Evolutionary conservation across 1,140 invertebrate species (phyloP).

Genomic region (Aphelinus certus): DNA sequence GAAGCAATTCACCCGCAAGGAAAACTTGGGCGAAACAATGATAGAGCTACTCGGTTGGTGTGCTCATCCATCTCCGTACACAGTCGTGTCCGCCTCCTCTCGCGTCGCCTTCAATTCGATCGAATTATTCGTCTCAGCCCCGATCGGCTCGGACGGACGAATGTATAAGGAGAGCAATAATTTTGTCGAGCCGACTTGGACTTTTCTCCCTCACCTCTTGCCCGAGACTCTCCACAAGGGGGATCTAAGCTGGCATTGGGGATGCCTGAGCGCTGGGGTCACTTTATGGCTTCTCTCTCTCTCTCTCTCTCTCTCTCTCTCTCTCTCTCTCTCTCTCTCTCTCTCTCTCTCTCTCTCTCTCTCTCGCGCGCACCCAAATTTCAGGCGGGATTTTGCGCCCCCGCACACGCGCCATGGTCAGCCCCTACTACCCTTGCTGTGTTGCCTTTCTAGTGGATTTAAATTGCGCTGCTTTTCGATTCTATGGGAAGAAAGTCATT

Average conservation of each 20-base stretch:
- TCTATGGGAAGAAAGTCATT: too few species aligned
- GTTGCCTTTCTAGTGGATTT: too few species aligned
- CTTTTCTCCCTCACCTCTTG: conserved; percentile 16
- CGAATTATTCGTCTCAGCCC: conserved; percentile 53
- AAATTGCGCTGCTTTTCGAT: too few species aligned
- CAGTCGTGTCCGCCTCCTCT: conserved; percentile 1
- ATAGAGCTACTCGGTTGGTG: conserved; percentile 26
- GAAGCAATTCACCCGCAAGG: neutral
- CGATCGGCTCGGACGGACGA: conserved; percentile 51
- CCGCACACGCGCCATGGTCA: neutral
- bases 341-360: too few species aligned
- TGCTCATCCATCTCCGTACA: conserved; percentile 19
- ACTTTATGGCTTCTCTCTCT: too few species aligned
- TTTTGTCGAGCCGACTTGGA: conserved; percentile 49
- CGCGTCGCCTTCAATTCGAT: conserved; percentile 45
- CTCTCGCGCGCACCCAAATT: conserved; percentile 44
- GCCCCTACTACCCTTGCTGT: neutral
- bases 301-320: too few species aligned
- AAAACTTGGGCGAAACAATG: conserved; percentile 19
- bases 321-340: too few species aligned
- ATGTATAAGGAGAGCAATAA: conserved; percentile 65
- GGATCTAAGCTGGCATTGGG: too few species aligned
- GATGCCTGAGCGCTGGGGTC: too few species aligned
- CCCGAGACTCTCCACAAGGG: too few species aligned
- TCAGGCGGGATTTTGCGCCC: neutral